phyloP scores from a whole-genome alignment of 1,140 invertebrate genomes.

The Phocides pigmalion region DNA sequence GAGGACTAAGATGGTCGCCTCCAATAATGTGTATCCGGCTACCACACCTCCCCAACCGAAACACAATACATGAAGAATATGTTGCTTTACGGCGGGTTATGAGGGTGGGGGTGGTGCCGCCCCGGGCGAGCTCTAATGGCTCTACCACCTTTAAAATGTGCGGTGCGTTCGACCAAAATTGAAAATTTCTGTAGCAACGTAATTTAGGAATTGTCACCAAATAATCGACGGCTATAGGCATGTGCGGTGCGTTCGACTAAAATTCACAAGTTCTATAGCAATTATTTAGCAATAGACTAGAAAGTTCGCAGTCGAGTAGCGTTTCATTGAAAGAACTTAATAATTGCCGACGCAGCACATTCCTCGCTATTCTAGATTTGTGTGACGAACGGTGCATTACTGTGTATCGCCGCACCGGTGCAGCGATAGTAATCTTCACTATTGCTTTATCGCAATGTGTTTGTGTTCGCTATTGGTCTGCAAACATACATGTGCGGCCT shows the following conservation, averaged over 20 bases:
- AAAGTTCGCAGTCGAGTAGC: background rate
- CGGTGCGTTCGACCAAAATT: background rate
- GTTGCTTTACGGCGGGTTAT: no score
- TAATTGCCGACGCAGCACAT: constrained; percentile 16
- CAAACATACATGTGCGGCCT: constrained; percentile 27
- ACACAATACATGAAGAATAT: no score
- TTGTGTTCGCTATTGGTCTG: background rate
- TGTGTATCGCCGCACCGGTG: background rate
- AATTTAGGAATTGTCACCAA: background rate
- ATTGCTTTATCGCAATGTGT: background rate
- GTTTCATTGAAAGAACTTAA: constrained; percentile 11
- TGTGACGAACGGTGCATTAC: constrained; percentile 22
- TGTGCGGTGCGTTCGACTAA: background rate
- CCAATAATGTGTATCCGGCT: no score
- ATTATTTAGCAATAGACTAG: constrained; percentile 1
- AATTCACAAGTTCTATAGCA: constrained; percentile 2
- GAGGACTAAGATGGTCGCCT: no score
- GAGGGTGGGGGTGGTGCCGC: no score
- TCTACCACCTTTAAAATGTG: no score
- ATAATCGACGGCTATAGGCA: background rate
- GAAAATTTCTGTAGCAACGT: constrained; percentile 4
- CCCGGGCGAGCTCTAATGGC: no score
- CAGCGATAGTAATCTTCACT: background rate
- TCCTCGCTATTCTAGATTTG: constrained; percentile 24
- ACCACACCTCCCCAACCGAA: no score